Percentiles rank a stretch among this genome's conserved stretches.
Conservation (phyloP, 2,888 invertebrate genomes). For the Habroteleia sp. region DNA sequence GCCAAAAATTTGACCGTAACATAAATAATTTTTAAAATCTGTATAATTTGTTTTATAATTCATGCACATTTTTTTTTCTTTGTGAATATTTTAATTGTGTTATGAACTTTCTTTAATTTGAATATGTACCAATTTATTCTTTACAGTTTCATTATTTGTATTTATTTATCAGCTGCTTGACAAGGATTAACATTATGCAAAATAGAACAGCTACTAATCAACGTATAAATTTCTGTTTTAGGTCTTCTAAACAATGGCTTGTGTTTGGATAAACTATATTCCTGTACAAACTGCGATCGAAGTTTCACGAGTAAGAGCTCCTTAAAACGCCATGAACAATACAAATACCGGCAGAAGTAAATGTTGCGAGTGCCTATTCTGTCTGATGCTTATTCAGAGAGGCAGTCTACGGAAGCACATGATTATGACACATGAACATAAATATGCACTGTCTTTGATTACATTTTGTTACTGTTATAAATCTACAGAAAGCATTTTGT, state of each 20-base stretch:
- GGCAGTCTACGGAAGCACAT: conserved; percentile 68
- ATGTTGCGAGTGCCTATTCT: conserved; percentile 70
- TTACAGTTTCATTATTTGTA: too few relatives aligned
- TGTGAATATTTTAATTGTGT: too few relatives aligned
- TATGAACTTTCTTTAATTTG: too few relatives aligned
- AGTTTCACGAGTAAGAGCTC: conserved; percentile 78
- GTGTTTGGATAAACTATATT: conserved; percentile 60
- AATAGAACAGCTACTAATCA: too few relatives aligned
- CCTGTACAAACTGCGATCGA: conserved; percentile 66
- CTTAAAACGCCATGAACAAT: conserved; percentile 71
- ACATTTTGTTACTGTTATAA: conserved; percentile 29
- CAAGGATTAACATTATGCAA: too few relatives aligned
- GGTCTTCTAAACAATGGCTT: background rate
- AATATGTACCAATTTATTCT: too few relatives aligned
- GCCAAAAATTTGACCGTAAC: conserved; percentile 4
- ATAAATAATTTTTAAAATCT: background rate
- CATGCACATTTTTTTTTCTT: too few relatives aligned
- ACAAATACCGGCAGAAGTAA: conserved; percentile 71
- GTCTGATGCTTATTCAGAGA: conserved; percentile 65
- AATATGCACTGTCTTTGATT: conserved; percentile 1
- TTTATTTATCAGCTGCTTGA: too few relatives aligned
- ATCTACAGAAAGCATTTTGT: conserved; percentile 7
- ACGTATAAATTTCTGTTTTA: too few relatives aligned
- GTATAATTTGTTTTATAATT: background rate
- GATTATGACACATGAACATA: conserved; percentile 59